Evolutionary conservation across 1,140 invertebrate species (phyloP).

Genomic region (Pseudomyrmex sp.): DNA sequence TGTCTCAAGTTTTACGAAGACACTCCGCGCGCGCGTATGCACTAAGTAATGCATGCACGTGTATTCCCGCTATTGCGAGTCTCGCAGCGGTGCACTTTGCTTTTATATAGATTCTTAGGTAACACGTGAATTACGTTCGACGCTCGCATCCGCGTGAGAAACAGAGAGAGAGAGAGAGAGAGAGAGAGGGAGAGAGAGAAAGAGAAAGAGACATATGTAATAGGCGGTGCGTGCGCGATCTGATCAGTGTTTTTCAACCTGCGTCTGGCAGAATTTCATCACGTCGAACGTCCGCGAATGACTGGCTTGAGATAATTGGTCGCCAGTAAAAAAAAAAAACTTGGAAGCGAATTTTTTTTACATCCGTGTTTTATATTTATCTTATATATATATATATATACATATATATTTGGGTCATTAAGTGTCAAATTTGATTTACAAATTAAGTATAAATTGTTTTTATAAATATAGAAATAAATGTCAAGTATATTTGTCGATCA

Average conservation of each 20-base stretch:
- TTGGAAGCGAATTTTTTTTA: too few relatives aligned
- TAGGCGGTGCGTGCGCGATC: neutral
- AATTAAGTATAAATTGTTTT: too few relatives aligned
- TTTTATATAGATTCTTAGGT: constrained; percentile 77
- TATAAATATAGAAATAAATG: too few relatives aligned
- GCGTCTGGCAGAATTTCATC: constrained; percentile 1
- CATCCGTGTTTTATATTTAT: neutral
- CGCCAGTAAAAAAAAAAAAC: neutral
- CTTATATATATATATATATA: too few relatives aligned
- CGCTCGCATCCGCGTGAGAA: constrained; percentile 53
- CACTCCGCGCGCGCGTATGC: neutral
- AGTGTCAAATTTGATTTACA: too few relatives aligned
- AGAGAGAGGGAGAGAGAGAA: neutral
- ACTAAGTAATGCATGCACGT: constrained; percentile 25
- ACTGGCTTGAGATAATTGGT: neutral
- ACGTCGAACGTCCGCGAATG: neutral
- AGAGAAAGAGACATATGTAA: neutral
- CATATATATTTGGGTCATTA: too few relatives aligned
- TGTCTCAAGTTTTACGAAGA: constrained; percentile 9
- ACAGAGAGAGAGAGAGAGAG: neutral
- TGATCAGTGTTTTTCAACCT: constrained; percentile 10
- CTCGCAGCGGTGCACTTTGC: constrained; percentile 39
- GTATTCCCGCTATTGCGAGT: constrained; percentile 41
- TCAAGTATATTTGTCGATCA: too few relatives aligned
- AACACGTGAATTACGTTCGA: constrained; percentile 74